Conservation (phyloP, 1,140 invertebrate genomes). For the Drosophila guanche region DNA sequence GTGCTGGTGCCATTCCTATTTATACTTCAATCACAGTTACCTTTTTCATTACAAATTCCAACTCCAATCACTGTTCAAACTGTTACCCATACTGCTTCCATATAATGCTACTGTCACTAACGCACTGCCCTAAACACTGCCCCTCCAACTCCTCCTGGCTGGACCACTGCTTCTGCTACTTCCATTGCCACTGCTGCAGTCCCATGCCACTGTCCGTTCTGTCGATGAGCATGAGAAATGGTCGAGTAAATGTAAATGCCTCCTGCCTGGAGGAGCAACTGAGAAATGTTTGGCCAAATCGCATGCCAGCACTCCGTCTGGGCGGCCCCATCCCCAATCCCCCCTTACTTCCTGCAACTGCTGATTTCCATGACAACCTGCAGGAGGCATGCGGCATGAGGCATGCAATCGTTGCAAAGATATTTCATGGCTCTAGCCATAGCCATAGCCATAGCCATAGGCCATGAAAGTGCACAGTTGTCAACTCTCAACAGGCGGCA, state of each 20-base stretch:
- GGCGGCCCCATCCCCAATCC: neutral
- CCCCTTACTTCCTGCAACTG: conserved; percentile 13
- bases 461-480: conserved; percentile 76
- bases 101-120: neutral
- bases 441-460: conserved; percentile 51
- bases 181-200: neutral
- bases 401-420: conserved; percentile 33
- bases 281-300: conserved; percentile 56
- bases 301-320: conserved; percentile 17
- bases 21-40: no score
- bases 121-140: no score
- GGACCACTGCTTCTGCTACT: conserved; percentile 21
- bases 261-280: conserved; percentile 30
- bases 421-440: conserved; percentile 56
- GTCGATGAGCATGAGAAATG: conserved; percentile 51
- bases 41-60: neutral
- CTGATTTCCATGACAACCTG: conserved; percentile 74
- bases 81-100: neutral
- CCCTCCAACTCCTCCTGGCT: neutral
- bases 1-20: no score
- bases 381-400: conserved; percentile 42
- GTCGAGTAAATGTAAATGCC: conserved; percentile 63
- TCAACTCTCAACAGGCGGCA: conserved; percentile 58
- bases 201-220: neutral
- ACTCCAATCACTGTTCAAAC: conserved; percentile 2